Base-by-base conservation (phyloP, 2,888 invertebrate species). In the Trypoxylon attenuatum region DNA sequence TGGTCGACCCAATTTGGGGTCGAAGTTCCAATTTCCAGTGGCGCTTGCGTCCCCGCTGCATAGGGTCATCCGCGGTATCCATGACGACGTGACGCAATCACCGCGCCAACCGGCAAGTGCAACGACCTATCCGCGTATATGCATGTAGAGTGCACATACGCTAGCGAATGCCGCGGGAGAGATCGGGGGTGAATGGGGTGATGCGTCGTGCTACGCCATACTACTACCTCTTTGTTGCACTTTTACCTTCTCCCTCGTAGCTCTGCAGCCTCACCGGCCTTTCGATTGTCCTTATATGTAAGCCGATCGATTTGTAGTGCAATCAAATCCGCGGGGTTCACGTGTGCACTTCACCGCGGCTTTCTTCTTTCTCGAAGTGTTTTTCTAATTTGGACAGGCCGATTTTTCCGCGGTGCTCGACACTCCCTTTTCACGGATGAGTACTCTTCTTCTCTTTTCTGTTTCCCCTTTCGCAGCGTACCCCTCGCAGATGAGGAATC, bases 41-140 rank as follows among this genome's bases (percentile, higher is more conserved):
- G 51, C 21, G 43, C 50, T 27, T 5, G 63, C 39, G 58, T 41
- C 57, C 52, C 59, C 69, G 47, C 71, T 65, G 71, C 66, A 67
- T 61, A 63, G 63, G 60, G 62, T 55, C 52, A 58, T 71, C 62
- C 53, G 49, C 61, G 59, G 79, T 84, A 72, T 50, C 79, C 75
- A 79, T 82, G 82, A 74, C 73, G 67, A 83, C 83, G 77, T 84
- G 84, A 85, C 84, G 85, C 79, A 76, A 77, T 46, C 51, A 66
- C 54, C 63, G 71, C 84, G 85, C 84, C 84, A 85, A 77, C 57
- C 50, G 54, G 18, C 41, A 63, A 58, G 83, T 76, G 69, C 81
- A 78, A 77, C 71, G 81, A 82, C 79, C 82, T 56, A 49, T 21
- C 33, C 42, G 57, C 50, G 46, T 19, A 39, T 56, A n/a, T n/a